Evolutionary conservation across 2,113 vertebrate species (phyloP).

Genomic region (Apeltes quadracus): DNA sequence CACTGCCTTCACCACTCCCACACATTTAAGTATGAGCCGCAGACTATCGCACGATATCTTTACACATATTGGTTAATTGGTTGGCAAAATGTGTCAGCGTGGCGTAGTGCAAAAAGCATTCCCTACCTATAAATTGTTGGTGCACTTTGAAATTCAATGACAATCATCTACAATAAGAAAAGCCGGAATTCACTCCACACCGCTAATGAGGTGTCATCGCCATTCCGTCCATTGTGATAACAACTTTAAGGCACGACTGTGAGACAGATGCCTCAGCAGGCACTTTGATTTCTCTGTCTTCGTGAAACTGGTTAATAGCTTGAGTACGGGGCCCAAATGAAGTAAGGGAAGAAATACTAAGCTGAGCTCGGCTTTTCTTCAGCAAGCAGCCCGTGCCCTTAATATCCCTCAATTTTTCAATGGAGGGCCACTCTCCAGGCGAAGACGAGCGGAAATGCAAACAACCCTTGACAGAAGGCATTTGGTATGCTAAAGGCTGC

Average conservation of each 20-base stretch:
- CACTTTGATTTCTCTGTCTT: conserved; percentile 28
- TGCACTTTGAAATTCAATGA: conserved; percentile 13
- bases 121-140: conserved; percentile 27
- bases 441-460: conserved; percentile 74
- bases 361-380: conserved; percentile 14
- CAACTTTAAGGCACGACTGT: conserved; percentile 21
- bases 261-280: conserved; percentile 16
- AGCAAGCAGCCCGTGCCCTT: conserved; percentile 35
- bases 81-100: conserved; percentile 21
- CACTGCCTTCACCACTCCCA: conserved; percentile 1
- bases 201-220: conserved; percentile 61
- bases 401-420: conserved; percentile 46
- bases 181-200: conserved; percentile 36
- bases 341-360: neutral
- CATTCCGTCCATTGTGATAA: conserved; percentile 24
- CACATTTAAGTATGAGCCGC: conserved; percentile 25
- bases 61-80: conserved; percentile 41
- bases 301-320: conserved; percentile 28
- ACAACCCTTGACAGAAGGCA: conserved; percentile 68
- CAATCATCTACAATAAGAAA: conserved; percentile 43
- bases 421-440: conserved; percentile 22
- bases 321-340: conserved; percentile 6
- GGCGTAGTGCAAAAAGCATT: conserved; percentile 38
- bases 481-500: conserved; percentile 72
- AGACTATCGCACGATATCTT: conserved; percentile 12